Evolutionary conservation across 2,113 vertebrate genomes (phyloP).

Genomic region (Prionailurus bengalensis): DNA sequence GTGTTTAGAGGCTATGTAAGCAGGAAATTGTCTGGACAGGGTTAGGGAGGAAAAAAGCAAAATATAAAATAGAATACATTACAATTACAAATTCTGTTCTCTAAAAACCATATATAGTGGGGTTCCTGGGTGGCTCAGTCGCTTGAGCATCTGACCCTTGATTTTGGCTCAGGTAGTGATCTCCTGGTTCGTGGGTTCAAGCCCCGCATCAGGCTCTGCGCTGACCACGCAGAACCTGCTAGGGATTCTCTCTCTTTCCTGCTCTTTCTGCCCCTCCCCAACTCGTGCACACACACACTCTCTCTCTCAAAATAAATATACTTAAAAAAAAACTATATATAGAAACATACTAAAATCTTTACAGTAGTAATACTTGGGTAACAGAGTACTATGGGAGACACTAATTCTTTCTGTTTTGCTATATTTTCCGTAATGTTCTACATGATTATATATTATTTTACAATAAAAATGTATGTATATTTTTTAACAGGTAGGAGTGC

Average conservation of each 20-base stretch:
- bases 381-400: not conserved
- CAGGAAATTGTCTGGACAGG: not conserved
- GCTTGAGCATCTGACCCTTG: too few species aligned
- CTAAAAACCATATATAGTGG: not conserved
- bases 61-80: not conserved
- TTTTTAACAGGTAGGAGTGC: not conserved
- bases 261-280: too few species aligned
- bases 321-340: not conserved
- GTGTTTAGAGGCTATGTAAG: not conserved
- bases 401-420: not conserved
- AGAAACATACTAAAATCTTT: slow-evolving; percentile 19
- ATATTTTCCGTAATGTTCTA: slow-evolving; percentile 25
- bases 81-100: not conserved
- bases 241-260: too few species aligned
- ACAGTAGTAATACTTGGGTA: not conserved
- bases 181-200: too few species aligned
- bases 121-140: too few species aligned
- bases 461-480: not conserved
- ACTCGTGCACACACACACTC: too few species aligned
- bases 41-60: not conserved
- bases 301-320: too few species aligned
- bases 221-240: too few species aligned
- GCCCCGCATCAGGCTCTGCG: too few species aligned
- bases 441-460: not conserved
- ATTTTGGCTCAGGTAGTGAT: too few species aligned